These are phyloP conservation scores for Pseudorhiza aurosa DNA, from an alignment of 30 jellyfish, hydroid and myxozoan species.

Conservation along the genomic window DNA sequence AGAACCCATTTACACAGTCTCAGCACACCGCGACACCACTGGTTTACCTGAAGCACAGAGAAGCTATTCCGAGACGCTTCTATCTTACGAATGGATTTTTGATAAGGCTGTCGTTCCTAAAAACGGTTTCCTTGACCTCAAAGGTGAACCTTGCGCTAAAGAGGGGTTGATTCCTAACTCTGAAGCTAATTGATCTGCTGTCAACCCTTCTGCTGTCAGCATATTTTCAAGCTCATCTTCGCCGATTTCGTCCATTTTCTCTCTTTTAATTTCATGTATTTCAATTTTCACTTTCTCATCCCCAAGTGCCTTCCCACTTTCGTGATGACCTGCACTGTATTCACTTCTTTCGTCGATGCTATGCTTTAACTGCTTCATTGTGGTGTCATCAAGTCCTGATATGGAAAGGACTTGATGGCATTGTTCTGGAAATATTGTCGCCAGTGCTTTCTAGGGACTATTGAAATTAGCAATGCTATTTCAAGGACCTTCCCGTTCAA, in stretches of 20 bases:
- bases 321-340: background rate
- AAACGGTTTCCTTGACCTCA: slow-evolving; percentile 52
- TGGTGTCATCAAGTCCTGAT: slow-evolving; percentile 83
- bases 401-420: too few relatives aligned
- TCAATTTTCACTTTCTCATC: background rate
- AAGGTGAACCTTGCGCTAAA: slow-evolving; percentile 62
- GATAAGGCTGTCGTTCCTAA: slow-evolving; percentile 61
- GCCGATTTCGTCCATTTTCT: slow-evolving; percentile 17
- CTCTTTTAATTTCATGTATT: slow-evolving; percentile 12
- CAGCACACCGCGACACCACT: too few relatives aligned
- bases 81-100: too few relatives aligned
- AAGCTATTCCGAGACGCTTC: too few relatives aligned
- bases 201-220: slow-evolving; percentile 73
- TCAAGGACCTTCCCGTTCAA: too few relatives aligned
- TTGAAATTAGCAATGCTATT: too few relatives aligned
- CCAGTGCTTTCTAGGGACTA: too few relatives aligned
- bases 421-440: too few relatives aligned
- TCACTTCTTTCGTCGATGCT: slow-evolving; percentile 67
- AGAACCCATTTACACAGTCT: too few relatives aligned
- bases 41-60: too few relatives aligned
- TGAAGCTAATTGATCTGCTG: slow-evolving; percentile 81
- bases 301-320: background rate
- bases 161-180: slow-evolving; percentile 87
- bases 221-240: slow-evolving; percentile 75
- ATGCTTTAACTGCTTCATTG: slow-evolving; percentile 62